Evolutionary conservation across 2,888 invertebrate genomes (phyloP), one percentile per base, ranked within the genome.

Genomic region (Amblyjoppa proteus): DNA sequence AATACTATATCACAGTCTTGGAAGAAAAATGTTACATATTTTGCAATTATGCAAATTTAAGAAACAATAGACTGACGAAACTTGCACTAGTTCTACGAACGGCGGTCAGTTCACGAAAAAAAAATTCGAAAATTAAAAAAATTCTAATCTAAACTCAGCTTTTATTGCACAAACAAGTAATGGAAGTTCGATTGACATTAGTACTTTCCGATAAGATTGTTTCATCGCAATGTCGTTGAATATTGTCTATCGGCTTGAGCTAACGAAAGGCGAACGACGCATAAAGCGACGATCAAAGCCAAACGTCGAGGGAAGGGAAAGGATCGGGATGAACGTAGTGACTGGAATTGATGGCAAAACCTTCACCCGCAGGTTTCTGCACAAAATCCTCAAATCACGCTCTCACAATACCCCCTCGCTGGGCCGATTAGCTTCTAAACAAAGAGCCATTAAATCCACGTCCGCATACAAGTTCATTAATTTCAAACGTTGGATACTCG

Each of bases 381-480:
- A 56, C 76, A 71, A 83, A 84, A 71, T 78, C 85, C 69, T 28
- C 75, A 77, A 83, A 87, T 87, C 81, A 75, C 16, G 51, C 76
- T 80, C 83, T 84, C 82, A 82, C 58, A 81, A 66, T 53, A 71
- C 79, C 53, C 41, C 69, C 68, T 81, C 79, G 66, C 53, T 68
- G 66, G 71, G 64, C 80, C 76, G 86, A 86, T 88, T 86, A 86
- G 84, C 80, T 74, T 73, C 84, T 78, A 85, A 87, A 88, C 85
- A 86, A 88, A 81, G 84, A 83, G 61, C 83, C 73, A 82, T 86
- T 81, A 81, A 66, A 66, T 73, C 64, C 79, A 64, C 51, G 68
- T 68, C 74, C 71, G 81, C 58, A 80, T 81, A 51, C 76, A 25
- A 6, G 56, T 83, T 81, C 31, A 74, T 80, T 76, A 64, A 70